Base-by-base conservation (phyloP, 2,113 vertebrate genomes). In the Datnioides undecimradiatus region DNA sequence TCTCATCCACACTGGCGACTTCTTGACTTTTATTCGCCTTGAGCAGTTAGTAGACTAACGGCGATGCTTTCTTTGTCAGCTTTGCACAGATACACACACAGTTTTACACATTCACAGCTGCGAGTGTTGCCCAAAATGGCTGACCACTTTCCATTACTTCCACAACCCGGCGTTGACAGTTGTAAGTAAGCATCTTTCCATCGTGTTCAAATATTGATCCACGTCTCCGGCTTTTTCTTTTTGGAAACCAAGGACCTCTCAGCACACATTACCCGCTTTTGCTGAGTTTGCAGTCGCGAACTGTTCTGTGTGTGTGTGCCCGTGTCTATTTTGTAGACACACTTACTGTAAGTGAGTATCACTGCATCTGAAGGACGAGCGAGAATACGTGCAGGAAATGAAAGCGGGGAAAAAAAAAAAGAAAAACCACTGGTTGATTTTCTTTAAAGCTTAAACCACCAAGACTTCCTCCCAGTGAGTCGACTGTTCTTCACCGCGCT, bases 121-220 rank as follows among this genome's bases (percentile, higher is more conserved):
- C 5, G 10, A 55, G 34, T 9, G 66, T 36, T 66, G 21, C 67
- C 38, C 55, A 48, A 23, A 73, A 62, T 63, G 40, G 49, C 38
- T 8, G 38, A 48, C 46, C 54, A 62, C 59, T 59, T 52, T 60
- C 73, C 67, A 66, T 77, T 66, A 83, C 41, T 49, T 70, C 43
- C 36, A 64, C 54, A 62, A 41, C 34, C 17, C 40, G 0, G 5
- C 27, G 57, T 68, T 78, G 66, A 80, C 72, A 80, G 57, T 36
- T 76, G 62, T 59, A 52, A 58, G 66, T 21, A 60, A 72, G 59
- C 51, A 73, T 68, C 55, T 73, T 58, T 67, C 71, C 52, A 80
- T 80, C 64, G 51, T 71, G 51, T 57, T 84, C 78, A 78, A 75
- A 71, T 81, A 78, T 84, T 63, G 75, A 81, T 77, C 67, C 48